Evolutionary conservation across 2,113 vertebrate genomes (phyloP).

Genomic region (Peucedramus taeniatus): DNA sequence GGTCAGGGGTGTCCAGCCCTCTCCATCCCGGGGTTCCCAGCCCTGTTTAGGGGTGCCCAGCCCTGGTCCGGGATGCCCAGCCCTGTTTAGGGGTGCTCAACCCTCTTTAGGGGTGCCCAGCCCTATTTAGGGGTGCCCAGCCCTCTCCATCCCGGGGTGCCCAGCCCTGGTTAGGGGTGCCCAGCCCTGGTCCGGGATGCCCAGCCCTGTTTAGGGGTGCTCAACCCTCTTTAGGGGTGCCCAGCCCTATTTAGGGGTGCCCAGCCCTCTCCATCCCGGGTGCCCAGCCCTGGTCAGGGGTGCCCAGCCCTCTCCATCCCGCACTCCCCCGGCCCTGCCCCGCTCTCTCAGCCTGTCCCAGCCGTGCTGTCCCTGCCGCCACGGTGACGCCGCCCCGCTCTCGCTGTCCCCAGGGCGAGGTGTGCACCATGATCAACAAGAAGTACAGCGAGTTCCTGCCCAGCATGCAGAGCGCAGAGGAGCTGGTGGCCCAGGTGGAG

Average conservation of each 20-base stretch:
- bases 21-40: too few species aligned
- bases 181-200: background rate
- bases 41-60: background rate
- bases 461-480: slow-evolving; percentile 82
- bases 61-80: background rate
- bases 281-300: too few species aligned
- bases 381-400: rapidly evolving
- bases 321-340: rapidly evolving
- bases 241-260: too few species aligned
- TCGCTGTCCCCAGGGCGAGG: slow-evolving; percentile 74
- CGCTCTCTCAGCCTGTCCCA: rapidly evolving
- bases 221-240: background rate
- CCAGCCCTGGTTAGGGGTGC: too few species aligned
- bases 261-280: too few species aligned
- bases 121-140: background rate
- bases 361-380: rapidly evolving
- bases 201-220: too few species aligned
- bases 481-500: slow-evolving; percentile 81
- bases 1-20: background rate
- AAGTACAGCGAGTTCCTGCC: slow-evolving; percentile 89
- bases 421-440: slow-evolving; percentile 88
- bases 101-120: too few species aligned
- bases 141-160: too few species aligned
- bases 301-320: background rate
- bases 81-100: too few species aligned